Evolutionary conservation across 1,140 invertebrate genomes (phyloP).

Genomic region (Lordiphosa stackelbergi): DNA sequence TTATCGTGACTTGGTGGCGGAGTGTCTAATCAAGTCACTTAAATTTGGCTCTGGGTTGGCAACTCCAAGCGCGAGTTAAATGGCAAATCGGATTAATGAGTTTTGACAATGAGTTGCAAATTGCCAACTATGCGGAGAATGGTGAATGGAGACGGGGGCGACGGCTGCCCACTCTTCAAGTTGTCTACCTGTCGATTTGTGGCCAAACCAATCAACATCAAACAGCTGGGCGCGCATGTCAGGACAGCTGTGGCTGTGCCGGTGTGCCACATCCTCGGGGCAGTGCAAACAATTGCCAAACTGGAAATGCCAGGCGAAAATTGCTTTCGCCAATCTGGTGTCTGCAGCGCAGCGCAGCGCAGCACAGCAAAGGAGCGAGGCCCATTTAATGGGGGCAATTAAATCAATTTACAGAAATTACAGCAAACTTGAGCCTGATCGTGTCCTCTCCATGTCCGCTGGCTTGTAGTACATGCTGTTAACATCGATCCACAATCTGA

Average conservation of each 20-base stretch:
- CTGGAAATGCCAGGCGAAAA: conserved; percentile 22
- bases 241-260: conserved; percentile 9
- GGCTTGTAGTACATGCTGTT: conserved; percentile 67
- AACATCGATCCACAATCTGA: conserved; percentile 45
- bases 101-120: conserved; percentile 63
- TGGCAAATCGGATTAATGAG: conserved; percentile 64
- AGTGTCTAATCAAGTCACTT: conserved; percentile 62
- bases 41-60: conserved; percentile 23
- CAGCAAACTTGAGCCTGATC: conserved; percentile 32
- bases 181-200: conserved; percentile 46
- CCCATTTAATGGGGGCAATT: conserved; percentile 68
- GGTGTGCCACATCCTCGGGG: conserved; percentile 36
- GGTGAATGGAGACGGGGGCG: conserved; percentile 7
- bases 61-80: conserved; percentile 15
- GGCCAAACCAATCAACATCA: conserved; percentile 47
- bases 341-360: too few relatives aligned
- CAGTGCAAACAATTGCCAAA: conserved; percentile 42
- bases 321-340: too few relatives aligned
- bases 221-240: conserved; percentile 37
- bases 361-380: conserved; percentile 16
- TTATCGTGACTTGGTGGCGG: conserved; percentile 40
- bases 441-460: conserved; percentile 41
- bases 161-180: conserved; percentile 15
- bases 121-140: conserved; percentile 40
- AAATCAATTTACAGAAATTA: conserved; percentile 74